A percentile compares a stretch with the other conserved stretches of the same genome.
These are phyloP conservation scores for Drosophila busckii DNA, from an alignment of 1,140 invertebrate genomes.

Conservation along the genomic window DNA sequence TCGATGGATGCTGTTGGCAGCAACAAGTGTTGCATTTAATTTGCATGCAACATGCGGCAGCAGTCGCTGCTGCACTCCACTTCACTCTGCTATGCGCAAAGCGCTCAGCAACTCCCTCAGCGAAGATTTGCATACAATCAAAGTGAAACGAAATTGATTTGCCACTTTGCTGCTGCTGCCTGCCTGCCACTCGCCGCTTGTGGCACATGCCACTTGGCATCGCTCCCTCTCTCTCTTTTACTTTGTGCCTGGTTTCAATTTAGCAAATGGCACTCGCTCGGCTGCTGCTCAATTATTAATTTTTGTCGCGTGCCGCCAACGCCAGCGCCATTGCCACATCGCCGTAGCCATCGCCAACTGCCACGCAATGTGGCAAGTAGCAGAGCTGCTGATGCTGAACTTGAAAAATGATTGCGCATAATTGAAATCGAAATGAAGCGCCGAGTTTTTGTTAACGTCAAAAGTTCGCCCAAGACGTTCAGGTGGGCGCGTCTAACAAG, in stretches of 20 bases:
- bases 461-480: background rate
- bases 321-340: too few species aligned
- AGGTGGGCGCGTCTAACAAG: background rate
- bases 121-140: constrained; percentile 74
- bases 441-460: constrained; percentile 54
- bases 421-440: constrained; percentile 73
- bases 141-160: constrained; percentile 68
- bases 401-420: constrained; percentile 75
- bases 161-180: constrained; percentile 41
- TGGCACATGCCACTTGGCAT: constrained; percentile 32
- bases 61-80: background rate
- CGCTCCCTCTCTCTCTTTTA: too few species aligned
- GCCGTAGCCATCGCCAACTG: background rate
- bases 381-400: constrained; percentile 30
- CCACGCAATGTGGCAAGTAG: background rate
- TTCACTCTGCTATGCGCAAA: background rate
- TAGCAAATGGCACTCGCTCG: constrained; percentile 55
- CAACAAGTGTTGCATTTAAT: constrained; percentile 73
- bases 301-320: constrained; percentile 63
- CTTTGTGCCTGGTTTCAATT: constrained; percentile 70
- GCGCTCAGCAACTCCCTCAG: constrained; percentile 17
- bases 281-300: constrained; percentile 64
- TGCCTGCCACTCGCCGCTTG: constrained; percentile 1
- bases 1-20: constrained; percentile 11
- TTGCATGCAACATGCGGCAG: constrained; percentile 66